Base-by-base conservation (phyloP, 2,888 invertebrate species). In the Eupithecia subfuscata region DNA sequence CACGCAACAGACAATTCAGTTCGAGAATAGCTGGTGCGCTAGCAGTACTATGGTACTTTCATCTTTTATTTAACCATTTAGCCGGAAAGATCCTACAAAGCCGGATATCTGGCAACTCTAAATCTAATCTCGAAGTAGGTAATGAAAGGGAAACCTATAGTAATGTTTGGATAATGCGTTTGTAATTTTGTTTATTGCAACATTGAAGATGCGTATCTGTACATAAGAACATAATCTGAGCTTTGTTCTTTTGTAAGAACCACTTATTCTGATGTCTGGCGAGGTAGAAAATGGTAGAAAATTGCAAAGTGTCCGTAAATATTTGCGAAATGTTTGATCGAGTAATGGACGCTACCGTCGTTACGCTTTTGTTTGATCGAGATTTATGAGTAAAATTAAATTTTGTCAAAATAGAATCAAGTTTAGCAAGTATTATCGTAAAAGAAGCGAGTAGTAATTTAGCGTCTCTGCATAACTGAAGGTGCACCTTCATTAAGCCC, bases 181-280 rank as follows among this genome's bases (percentile, higher is more conserved):
- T 82, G 84, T 84, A 85, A 85, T 87, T 85, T 84, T 80, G 81
- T 81, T 76, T 80, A 84, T 85, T 87, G 82, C 86, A 82, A 84
- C 83, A 87, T 73, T 56, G 70, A 74, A 71, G 79, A 63, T 79
- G 77, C 70, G 78, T 79, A 79, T 74, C 77, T 71, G 60, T 52
- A 72, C 69, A 22, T 70, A 77, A 73, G 60, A 68, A 70, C 73
- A 77, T 77, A 70, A 75, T 68, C 60, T 74, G 73, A 70, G 74
- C 68, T 72, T 69, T 77, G 70, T 70, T 70, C 72, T 74, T 25
- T 77, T 73, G 75, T 69, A 77, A 75, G 22, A 74, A 69, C 69
- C 68, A 74, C 64, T 76, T 69, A 64, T 69, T 69, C 52, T 52
- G 25, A 40, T 75, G 22, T 30, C 37, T 37, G 43, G 16, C 37